These are phyloP conservation scores for Meiosimyza platycephala DNA, from an alignment of 2,888 invertebrate species.

Conservation along the genomic window DNA sequence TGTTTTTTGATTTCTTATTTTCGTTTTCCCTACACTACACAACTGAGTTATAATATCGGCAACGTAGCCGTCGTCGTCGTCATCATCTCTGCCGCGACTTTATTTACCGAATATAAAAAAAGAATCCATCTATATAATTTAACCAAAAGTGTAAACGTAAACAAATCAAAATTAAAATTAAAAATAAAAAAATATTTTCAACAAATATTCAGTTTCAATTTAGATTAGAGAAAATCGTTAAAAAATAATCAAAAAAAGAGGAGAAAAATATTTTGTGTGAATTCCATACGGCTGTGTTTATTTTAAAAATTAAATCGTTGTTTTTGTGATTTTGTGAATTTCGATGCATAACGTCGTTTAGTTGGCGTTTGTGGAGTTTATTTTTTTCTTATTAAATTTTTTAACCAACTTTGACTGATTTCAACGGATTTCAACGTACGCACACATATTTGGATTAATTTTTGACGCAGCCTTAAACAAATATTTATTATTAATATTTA, in stretches of 20 bases:
- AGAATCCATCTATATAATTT: not conserved
- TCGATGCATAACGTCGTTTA: constrained; percentile 25
- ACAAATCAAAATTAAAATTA: not conserved
- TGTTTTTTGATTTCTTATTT: not conserved
- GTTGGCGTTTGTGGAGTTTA: too few species aligned
- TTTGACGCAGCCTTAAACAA: constrained; percentile 1
- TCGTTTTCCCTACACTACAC: not conserved
- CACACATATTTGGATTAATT: not conserved
- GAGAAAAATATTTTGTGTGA: constrained; percentile 21
- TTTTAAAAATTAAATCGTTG: constrained; percentile 13
- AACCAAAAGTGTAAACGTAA: constrained; percentile 21
- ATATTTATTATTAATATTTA: not conserved
- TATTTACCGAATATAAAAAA: not conserved
- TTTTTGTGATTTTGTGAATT: constrained; percentile 27
- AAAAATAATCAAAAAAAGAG: constrained; percentile 12
- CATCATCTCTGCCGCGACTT: not conserved
- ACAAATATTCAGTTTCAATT: constrained; percentile 7
- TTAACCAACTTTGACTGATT: too few species aligned
- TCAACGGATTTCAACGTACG: not conserved
- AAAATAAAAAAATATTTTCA: constrained; percentile 15
- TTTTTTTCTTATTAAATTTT: too few species aligned
- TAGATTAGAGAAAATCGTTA: constrained; percentile 24
- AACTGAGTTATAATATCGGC: not conserved
- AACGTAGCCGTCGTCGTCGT: not conserved
- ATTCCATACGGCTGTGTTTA: constrained; percentile 16